phyloP scores from a whole-genome alignment of 2,888 invertebrate genomes.

The Calliopum simillimum region DNA sequence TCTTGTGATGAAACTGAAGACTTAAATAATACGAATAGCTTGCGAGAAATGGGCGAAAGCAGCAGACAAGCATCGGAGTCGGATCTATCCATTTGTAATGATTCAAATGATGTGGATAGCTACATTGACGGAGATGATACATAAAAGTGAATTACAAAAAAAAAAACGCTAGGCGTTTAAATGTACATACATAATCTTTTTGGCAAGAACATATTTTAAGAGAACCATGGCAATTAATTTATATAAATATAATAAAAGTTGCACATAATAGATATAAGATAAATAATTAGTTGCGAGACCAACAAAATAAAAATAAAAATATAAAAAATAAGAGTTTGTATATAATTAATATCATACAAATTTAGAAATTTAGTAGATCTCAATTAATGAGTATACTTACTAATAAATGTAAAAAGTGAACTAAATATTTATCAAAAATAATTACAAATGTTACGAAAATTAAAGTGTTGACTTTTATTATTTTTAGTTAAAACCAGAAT shows the following conservation, averaged over 20 bases:
- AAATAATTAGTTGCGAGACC: slow-evolving; percentile 6
- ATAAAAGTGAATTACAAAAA: slow-evolving; percentile 45
- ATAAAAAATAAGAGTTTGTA: slow-evolving; percentile 34
- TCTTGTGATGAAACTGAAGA: slow-evolving; percentile 55
- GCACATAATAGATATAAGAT: slow-evolving; percentile 9
- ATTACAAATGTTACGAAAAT: not conserved
- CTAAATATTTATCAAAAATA: slow-evolving; percentile 17
- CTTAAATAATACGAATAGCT: slow-evolving; percentile 46
- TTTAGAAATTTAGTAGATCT: no score
- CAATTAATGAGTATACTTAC: not conserved
- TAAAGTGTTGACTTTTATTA: no score
- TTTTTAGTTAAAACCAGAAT: no score
- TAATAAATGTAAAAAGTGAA: slow-evolving; percentile 26
- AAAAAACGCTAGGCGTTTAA: no score
- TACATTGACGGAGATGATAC: slow-evolving; percentile 63
- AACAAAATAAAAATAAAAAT: slow-evolving; percentile 2
- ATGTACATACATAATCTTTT: no score
- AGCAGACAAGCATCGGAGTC: slow-evolving; percentile 59
- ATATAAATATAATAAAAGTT: slow-evolving; percentile 28
- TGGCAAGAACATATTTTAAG: no score
- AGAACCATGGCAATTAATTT: slow-evolving; percentile 21
- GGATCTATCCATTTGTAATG: slow-evolving; percentile 67
- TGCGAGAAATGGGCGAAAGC: slow-evolving; percentile 40
- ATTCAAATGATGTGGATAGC: slow-evolving; percentile 65
- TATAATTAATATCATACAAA: slow-evolving; percentile 11